These are phyloP conservation scores for Leucoma salicis DNA, from an alignment of 2,888 invertebrate species.

Conservation along the genomic window DNA sequence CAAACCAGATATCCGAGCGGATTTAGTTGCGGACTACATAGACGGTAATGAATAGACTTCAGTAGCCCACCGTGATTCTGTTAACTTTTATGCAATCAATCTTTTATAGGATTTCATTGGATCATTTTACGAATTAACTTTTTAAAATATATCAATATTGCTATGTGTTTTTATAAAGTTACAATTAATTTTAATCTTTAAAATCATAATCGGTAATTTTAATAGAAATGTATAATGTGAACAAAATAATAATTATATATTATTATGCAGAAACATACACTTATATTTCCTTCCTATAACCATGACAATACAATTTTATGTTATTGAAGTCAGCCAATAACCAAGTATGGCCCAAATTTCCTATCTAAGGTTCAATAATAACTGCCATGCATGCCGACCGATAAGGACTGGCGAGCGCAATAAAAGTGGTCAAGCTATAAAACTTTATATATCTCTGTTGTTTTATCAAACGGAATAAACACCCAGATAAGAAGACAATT, in stretches of 20 bases:
- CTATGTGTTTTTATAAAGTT: too few relatives aligned
- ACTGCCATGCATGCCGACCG: conserved; percentile 21
- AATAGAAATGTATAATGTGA: too few relatives aligned
- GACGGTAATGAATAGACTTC: conserved; percentile 67
- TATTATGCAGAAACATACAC: too few relatives aligned
- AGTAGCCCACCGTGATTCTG: conserved; percentile 48
- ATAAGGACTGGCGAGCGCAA: conserved; percentile 25
- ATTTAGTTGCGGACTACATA: conserved; percentile 73
- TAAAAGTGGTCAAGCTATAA: conserved; percentile 25
- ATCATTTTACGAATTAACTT: background rate
- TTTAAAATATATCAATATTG: background rate
- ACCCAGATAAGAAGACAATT: conserved; percentile 17
- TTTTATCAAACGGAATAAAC: conserved; percentile 25
- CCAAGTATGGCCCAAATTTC: conserved; percentile 2
- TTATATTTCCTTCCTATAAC: too few relatives aligned
- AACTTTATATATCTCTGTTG: conserved; percentile 27
- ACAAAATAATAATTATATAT: background rate
- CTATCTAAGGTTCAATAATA: conserved; percentile 24
- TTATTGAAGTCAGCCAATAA: background rate
- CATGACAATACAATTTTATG: background rate
- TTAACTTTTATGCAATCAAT: conserved; percentile 39
- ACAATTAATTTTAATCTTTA: too few relatives aligned
- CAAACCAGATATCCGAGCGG: conserved; percentile 75
- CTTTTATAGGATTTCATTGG: conserved; percentile 13
- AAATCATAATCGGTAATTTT: too few relatives aligned